Evolutionary conservation across 2,113 vertebrate species (phyloP), one percentile per base, ranked within the genome.

Genomic region (Poeciliopsis retropinna): DNA sequence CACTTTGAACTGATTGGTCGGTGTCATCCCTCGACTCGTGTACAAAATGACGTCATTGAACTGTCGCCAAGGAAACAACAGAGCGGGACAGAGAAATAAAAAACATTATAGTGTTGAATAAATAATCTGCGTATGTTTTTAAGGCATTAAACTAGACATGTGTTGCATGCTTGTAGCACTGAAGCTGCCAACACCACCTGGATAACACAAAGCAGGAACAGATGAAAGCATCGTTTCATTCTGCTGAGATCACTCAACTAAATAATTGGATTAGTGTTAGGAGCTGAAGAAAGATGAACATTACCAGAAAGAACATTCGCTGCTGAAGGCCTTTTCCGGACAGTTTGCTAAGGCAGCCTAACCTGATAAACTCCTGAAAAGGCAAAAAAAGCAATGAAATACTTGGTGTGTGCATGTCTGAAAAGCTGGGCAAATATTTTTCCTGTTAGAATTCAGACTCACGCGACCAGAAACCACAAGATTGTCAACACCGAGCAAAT

Each of bases 271-370:
- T 73, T 32, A 82, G 60, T 63, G 62, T 81, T 64, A n/a, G 69
- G 70, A 76, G 39, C 3, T 39, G 64, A 82, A 76, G 61, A 73
- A 75, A 81, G 67, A 30, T 70, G 67, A 60, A 65, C 4, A 11
- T 92, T 94, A 99, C 98, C 97, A 99, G 93, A 89, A 99, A 99
- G 87, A 99, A 99, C 98, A 99, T 99, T 82, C 98, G 94, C 82
- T 99, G 98, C 88, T 99, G 98, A 12, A 99, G 96, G 73, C 98
- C 98, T 94, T 98, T 99, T 81, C 97, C 97, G 22, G 98, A 99
- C 75, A 99, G 93, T 90, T 99, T 99, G 95, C 96, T 98, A 54
- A 99, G 96, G 88, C 97, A 99, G 67, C 98, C 98, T 91, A 98
- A 94, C 86, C 98, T 95, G 92, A 99, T 97, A 92, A 99, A 99